Evolutionary conservation across 2,888 invertebrate species (phyloP), one percentile per base, ranked within the genome.

Genomic region (Acanthosoma haemorrhoidale): DNA sequence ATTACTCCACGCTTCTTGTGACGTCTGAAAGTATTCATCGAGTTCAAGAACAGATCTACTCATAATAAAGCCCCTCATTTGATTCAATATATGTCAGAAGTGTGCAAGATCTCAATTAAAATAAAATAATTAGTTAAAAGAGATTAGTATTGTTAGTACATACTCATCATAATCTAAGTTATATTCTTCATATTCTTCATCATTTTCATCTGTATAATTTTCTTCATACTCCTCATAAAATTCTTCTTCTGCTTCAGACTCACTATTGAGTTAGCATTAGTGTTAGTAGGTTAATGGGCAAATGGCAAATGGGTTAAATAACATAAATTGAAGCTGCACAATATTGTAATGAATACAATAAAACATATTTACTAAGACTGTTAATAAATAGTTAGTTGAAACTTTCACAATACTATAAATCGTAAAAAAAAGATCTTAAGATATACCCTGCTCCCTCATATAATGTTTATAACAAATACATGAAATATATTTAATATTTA

Each of bases 101-200:
- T n/a, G n/a, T n/a, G n/a, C n/a, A n/a, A n/a, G n/a, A n/a, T n/a
- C n/a, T n/a, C n/a, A n/a, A n/a, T n/a, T n/a, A n/a, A n/a, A n/a
- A n/a, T n/a, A n/a, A n/a, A n/a, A n/a, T n/a, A n/a, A n/a, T n/a
- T n/a, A n/a, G 51, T 29, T 51, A 25, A n/a, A 38, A 18, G 38
- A 16, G 21, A 34, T 67, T 67, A 67, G 36, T 67, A 57, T 31
- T 51, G 67, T 67, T 67, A 67, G 31, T 39, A 25, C 67, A 57
- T 67, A 36, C 60, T 60, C 60, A 60, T 71, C 71, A 38, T 79
- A 78, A 51, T 77, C 77, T 67, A 77, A 76, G 64, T 77, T 76
- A 51, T 76, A 75, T 58, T 75, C 76, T 67, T 76, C 76, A 69
- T 36, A 51, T n/a, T 67, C 68, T 38, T 72, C 58, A 5, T 67